Conservation (phyloP, 2,113 vertebrate genomes). For the Gymnarchus niloticus region DNA sequence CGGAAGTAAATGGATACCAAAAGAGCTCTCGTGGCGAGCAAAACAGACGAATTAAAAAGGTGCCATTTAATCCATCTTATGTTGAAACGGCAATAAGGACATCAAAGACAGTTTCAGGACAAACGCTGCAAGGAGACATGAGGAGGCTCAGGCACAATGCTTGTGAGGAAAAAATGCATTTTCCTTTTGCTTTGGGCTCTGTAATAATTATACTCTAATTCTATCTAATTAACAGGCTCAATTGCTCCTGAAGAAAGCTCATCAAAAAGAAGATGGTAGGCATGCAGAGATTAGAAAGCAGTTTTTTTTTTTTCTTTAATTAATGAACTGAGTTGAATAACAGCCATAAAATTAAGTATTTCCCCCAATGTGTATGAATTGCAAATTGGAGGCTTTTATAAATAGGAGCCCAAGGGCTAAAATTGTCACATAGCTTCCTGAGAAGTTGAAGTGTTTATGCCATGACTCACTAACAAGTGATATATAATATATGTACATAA, state of each 20-base stretch:
- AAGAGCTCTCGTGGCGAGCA: conserved; percentile 57
- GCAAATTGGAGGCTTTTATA: conserved; percentile 58
- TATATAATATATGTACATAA: background rate
- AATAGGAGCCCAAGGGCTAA: conserved; percentile 58
- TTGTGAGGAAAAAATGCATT: conserved; percentile 59
- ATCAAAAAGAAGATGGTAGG: conserved; percentile 65
- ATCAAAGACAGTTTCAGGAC: conserved; percentile 62
- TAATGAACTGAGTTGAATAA: conserved; percentile 71
- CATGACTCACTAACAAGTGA: conserved; percentile 58
- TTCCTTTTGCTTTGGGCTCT: conserved; percentile 57
- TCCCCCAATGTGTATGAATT: conserved; percentile 68
- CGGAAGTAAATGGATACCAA: conserved; percentile 54
- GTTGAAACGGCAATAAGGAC: conserved; percentile 56
- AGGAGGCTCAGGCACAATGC: conserved; percentile 43
- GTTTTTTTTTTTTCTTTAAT: conserved; percentile 62
- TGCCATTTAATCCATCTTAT: conserved; percentile 64
- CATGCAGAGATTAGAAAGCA: conserved; percentile 52
- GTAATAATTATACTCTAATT: conserved; percentile 73
- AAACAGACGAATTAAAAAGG: conserved; percentile 51
- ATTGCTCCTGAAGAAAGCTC: conserved; percentile 72
- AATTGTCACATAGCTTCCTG: conserved; percentile 62
- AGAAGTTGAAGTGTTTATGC: conserved; percentile 63
- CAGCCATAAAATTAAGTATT: conserved; percentile 65
- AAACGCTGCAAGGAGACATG: conserved; percentile 45
- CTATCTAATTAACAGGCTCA: conserved; percentile 72